Base-by-base conservation (phyloP, 2,888 invertebrate species). In the Megaustenia siamemsis region DNA sequence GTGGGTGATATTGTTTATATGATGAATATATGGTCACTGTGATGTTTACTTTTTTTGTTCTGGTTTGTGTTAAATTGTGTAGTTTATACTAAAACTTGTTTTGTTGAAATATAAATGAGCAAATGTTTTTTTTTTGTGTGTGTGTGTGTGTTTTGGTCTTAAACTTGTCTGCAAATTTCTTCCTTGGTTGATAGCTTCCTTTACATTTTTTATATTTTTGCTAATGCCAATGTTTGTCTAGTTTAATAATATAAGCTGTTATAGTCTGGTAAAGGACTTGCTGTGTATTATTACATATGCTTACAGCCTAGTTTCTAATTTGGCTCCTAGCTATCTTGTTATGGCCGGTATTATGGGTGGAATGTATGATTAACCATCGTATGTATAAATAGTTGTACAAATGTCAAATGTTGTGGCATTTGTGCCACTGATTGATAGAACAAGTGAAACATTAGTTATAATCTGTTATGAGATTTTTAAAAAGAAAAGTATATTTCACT, bases 301-400 rank as follows among this genome's bases (percentile, higher is more conserved):
- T 63, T 63, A 32, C 32, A 28, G 60, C 28, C 32, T n/a, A 63
- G 6, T 63, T 63, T 76, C 40, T 77, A 35, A n/a, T 40, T 77
- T 32, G 40, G 32, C 38, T 35, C 60, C 40, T 28, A 53, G 18
- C 53, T 43, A 18, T 69, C 69, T 81, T 81, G 81, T 71, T 21
- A 81, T 56, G 81, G 71, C 53, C 32, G 81, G 35, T 40, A 69
- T 69, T 38, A 2, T 69, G 38, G 38, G 40, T n/a, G 69, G 66
- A 35, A 66, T 66, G 66, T 66, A 12, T 43, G 63, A 38, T 82
- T 32, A 40, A 40, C 21, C 71, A 2, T 79, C 73, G 43, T 38
- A 38, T 82, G 71, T 82, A 82, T 82, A 71, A 71, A 82, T 73
- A 82, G 71, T 40, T 82, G 82, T 82, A 56, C 71, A 82, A 81